Evolutionary conservation across 2,888 invertebrate species (phyloP), one percentile per base, ranked within the genome.

Genomic region (Neoascia interrupta): DNA sequence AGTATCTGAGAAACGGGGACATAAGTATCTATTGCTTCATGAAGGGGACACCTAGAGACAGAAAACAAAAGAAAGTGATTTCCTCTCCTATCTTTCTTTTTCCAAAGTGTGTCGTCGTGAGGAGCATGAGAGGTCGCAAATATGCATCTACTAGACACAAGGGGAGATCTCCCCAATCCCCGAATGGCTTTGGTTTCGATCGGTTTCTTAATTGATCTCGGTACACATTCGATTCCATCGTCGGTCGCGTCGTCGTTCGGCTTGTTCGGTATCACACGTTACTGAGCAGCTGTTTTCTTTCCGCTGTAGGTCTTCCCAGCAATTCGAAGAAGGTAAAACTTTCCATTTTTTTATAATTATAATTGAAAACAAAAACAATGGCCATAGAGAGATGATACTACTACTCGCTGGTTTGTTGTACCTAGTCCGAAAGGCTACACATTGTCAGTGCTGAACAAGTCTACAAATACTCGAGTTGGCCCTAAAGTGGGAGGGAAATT

Each of bases 31-130:
- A n/a, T n/a, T n/a, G n/a, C n/a, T n/a, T n/a, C n/a, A n/a, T n/a
- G n/a, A n/a, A n/a, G n/a, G n/a, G n/a, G n/a, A n/a, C n/a, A n/a
- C n/a, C n/a, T n/a, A n/a, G n/a, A n/a, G n/a, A n/a, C n/a, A n/a
- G 63, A 56, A 69, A 76, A 70, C 54, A 64, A 79, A 61, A 73
- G 79, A 79, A 79, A 79, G 79, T 79, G 66, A 60, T 72, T 72
- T 79, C 31, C 39, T 60, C 43, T n/a, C n/a, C n/a, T n/a, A n/a
- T n/a, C n/a, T n/a, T n/a, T n/a, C n/a, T n/a, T n/a, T n/a, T n/a
- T n/a, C n/a, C n/a, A n/a, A 73, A 64, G 73, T 64, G 43, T 64
- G 73, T 58, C 56, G 64, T 73, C 72, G 72, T 79, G 79, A 72
- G 64, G 58, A 64, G 54, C 39, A 51, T 39, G 47, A 58, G 63